A percentile compares a stretch with the other conserved stretches of the same genome.
These are phyloP conservation scores for Ariopsis seemanni DNA, from an alignment of 2,113 vertebrate genomes.

Conservation along the genomic window DNA sequence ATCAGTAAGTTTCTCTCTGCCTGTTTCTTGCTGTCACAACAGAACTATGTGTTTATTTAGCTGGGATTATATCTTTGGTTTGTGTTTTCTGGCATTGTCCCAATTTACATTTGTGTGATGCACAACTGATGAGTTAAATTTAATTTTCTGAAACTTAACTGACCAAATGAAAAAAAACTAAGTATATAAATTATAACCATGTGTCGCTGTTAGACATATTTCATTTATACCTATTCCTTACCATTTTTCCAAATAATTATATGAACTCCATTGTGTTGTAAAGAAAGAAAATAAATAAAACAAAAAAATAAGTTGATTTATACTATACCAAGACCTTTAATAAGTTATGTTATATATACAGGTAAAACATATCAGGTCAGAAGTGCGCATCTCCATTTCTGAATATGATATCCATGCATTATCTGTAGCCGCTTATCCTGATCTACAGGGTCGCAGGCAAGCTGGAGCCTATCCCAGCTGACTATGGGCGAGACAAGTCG, in stretches of 20 bases:
- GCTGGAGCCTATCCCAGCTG: too few species aligned
- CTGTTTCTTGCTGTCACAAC: not conserved
- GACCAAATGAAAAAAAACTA: not conserved
- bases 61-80: not conserved
- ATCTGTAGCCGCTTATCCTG: too few species aligned
- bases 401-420: not conserved
- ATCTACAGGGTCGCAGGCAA: too few species aligned
- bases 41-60: not conserved
- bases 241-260: not conserved
- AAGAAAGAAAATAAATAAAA: not conserved
- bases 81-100: not conserved
- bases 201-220: not conserved
- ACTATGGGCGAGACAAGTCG: too few species aligned
- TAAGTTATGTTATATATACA: not conserved
- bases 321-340: not conserved
- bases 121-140: not conserved
- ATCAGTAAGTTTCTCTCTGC: constrained; percentile 84
- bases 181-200: not conserved
- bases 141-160: not conserved
- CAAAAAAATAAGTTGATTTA: not conserved
- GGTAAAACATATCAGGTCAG: not conserved
- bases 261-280: not conserved
- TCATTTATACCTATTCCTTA: not conserved
- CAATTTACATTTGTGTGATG: not conserved
- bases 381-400: too few species aligned